Evolutionary conservation across 92 coral and sea anemone genomes (phyloP).

Genomic region (Plumapathes pennacea): DNA sequence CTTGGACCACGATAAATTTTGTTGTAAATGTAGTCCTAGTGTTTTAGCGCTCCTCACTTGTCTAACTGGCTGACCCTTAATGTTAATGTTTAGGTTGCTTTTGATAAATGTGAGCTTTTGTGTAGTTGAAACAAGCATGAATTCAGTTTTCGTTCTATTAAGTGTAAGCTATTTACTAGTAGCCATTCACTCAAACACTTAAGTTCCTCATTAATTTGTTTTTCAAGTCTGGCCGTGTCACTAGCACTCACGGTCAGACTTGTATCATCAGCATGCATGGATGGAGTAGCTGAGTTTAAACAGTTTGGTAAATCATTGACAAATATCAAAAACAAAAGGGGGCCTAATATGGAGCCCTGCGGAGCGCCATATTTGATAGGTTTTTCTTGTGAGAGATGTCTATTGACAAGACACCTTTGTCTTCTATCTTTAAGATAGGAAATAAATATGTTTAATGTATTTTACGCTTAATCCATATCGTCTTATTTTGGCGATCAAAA

Average conservation of each 20-base stretch:
- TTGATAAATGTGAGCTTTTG: too few relatives aligned
- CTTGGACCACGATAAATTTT: too few relatives aligned
- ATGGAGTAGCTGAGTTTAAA: not conserved
- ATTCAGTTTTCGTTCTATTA: conserved; percentile 10
- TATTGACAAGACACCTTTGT: conserved; percentile 3
- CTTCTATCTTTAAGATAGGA: conserved; percentile 8
- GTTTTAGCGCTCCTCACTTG: too few relatives aligned
- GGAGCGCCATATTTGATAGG: conserved; percentile 7
- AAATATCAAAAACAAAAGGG: conserved; percentile 8
- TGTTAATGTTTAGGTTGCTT: too few relatives aligned
- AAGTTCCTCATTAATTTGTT: conserved; percentile 1
- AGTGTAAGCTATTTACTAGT: conserved; percentile 7
- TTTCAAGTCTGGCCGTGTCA: conserved; percentile 1
- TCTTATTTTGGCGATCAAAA: not conserved
- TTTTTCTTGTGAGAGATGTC: not conserved
- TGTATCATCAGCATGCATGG: conserved; percentile 11
- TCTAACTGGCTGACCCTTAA: too few relatives aligned
- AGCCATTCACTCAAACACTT: conserved; percentile 9
- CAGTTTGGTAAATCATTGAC: conserved; percentile 4
- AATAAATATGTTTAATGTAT: not conserved
- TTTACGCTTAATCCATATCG: conserved; percentile 3
- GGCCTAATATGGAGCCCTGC: conserved; percentile 4
- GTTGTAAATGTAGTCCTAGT: too few relatives aligned
- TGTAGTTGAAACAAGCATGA: conserved; percentile 5
- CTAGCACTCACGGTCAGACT: conserved; percentile 9